Conservation (phyloP, 30 jellyfish, hydroid and myxozoan species). For the Phacellophora camtschatica region DNA sequence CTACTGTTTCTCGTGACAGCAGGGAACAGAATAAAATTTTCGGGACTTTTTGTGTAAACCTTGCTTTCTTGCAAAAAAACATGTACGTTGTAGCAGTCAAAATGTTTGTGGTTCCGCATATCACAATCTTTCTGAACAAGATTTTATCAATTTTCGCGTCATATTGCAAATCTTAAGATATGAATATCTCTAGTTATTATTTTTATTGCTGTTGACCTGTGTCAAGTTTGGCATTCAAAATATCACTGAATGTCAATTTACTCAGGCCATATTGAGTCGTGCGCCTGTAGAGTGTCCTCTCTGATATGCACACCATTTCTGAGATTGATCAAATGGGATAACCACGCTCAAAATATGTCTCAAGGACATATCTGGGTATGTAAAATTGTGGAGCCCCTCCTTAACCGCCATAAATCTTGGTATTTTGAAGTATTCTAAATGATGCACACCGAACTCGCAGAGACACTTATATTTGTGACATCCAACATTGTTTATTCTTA, state of each 20-base stretch:
- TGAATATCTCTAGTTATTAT: too few relatives aligned
- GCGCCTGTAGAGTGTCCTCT: conserved; percentile 49
- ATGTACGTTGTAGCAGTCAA: too few relatives aligned
- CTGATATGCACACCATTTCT: conserved; percentile 18
- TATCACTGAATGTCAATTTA: conserved; percentile 14
- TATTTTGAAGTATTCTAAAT: conserved; percentile 13
- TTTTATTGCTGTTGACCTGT: too few relatives aligned
- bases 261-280: conserved; percentile 41
- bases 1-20: too few relatives aligned
- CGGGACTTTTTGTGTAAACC: too few relatives aligned
- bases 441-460: conserved; percentile 4
- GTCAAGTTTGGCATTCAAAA: conserved; percentile 34
- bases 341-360: conserved; percentile 25
- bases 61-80: too few relatives aligned
- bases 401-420: background rate
- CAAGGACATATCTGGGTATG: conserved; percentile 14
- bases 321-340: conserved; percentile 15
- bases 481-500: conserved; percentile 27
- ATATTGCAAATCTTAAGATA: too few relatives aligned
- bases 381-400: conserved; percentile 62
- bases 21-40: too few relatives aligned
- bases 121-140: too few relatives aligned
- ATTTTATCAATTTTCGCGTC: too few relatives aligned
- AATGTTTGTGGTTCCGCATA: too few relatives aligned
- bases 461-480: conserved; percentile 30